These are phyloP conservation scores for Volucella zonaria DNA, from an alignment of 2,888 invertebrate species.

Conservation along the genomic window DNA sequence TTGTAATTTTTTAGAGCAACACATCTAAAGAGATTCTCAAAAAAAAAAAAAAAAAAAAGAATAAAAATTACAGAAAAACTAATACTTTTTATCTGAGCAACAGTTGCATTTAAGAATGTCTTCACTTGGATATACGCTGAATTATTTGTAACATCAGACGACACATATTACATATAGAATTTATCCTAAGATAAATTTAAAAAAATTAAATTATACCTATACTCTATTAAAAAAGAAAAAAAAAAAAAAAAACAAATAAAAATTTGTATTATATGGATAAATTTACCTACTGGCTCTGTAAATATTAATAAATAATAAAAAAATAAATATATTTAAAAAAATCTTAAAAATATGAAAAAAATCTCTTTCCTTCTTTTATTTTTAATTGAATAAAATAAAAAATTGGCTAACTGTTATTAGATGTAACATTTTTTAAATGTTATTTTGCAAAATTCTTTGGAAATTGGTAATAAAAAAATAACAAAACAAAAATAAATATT, in stretches of 20 bases:
- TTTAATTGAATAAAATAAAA: slow-evolving; percentile 62
- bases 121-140: slow-evolving; percentile 55
- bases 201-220: slow-evolving; percentile 53
- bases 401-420: slow-evolving; percentile 67
- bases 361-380: slow-evolving; percentile 27
- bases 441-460: slow-evolving; percentile 63
- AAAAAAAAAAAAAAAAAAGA: slow-evolving; percentile 71
- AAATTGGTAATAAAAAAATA: slow-evolving; percentile 25
- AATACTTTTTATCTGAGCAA: slow-evolving; percentile 76
- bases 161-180: slow-evolving; percentile 64
- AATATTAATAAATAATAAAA: slow-evolving; percentile 70
- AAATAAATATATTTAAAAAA: slow-evolving; percentile 67
- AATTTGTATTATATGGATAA: slow-evolving; percentile 71
- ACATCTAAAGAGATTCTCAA: slow-evolving; percentile 79
- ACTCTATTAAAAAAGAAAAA: slow-evolving; percentile 8
- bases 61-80: slow-evolving; percentile 4
- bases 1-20: slow-evolving; percentile 75
- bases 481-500: slow-evolving; percentile 19
- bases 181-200: slow-evolving; percentile 57
- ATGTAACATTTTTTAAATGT: slow-evolving; percentile 63
- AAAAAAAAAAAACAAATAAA: slow-evolving; percentile 77
- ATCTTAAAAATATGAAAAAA: slow-evolving; percentile 26
- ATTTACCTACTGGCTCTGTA: slow-evolving; percentile 76
- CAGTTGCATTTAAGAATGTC: slow-evolving; percentile 69
- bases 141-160: slow-evolving; percentile 68